Conservation (phyloP, 1,140 invertebrate genomes). For the Zaprionus ornatus region DNA sequence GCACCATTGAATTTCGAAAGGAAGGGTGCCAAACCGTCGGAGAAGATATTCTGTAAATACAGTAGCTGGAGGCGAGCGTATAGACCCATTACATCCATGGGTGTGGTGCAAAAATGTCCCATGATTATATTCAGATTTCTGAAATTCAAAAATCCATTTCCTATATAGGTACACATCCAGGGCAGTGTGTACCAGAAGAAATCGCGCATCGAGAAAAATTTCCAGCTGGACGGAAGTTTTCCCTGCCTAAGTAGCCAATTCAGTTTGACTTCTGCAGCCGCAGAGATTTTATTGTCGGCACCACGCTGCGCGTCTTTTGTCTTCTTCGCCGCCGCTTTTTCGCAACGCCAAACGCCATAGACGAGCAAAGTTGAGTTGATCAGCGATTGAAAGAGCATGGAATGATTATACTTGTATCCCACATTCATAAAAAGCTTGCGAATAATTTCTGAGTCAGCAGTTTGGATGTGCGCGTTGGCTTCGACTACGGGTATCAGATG, state of each 20-base stretch:
- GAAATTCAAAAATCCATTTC: constrained; percentile 41
- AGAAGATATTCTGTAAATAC: constrained; percentile 25
- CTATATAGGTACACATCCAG: constrained; percentile 45
- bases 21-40: not conserved
- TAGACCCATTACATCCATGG: constrained; percentile 26
- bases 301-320: not conserved
- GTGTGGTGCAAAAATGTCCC: constrained; percentile 51
- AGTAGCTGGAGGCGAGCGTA: constrained; percentile 45
- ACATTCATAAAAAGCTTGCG: constrained; percentile 43
- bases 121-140: constrained; percentile 47
- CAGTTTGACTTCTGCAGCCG: constrained; percentile 42
- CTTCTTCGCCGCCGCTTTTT: constrained; percentile 10
- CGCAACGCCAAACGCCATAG: constrained; percentile 44
- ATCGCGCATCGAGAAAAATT: constrained; percentile 25
- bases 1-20: constrained; percentile 14
- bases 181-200: constrained; percentile 34
- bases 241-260: constrained; percentile 36
- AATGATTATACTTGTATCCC: constrained; percentile 48
- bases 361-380: constrained; percentile 41
- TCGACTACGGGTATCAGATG: constrained; percentile 45
- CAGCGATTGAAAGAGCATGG: constrained; percentile 44
- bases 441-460: constrained; percentile 23
- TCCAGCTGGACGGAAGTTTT: not conserved
- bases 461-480: constrained; percentile 42
- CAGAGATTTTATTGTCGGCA: not conserved